These are phyloP conservation scores for Lysandra coridon DNA, from an alignment of 2,888 invertebrate genomes.

Conservation along the genomic window DNA sequence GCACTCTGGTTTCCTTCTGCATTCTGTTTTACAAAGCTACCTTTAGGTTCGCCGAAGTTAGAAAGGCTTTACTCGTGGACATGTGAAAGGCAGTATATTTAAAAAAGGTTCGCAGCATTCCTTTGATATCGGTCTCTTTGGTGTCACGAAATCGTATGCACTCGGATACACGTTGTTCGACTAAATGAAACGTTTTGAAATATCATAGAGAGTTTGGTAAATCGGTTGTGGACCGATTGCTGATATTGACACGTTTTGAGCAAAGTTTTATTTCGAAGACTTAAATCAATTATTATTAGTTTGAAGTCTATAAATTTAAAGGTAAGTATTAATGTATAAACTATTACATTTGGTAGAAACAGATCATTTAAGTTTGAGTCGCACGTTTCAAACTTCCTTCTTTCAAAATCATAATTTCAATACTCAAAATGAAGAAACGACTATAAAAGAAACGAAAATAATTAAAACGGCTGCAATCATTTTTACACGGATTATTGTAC, in stretches of 20 bases:
- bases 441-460: slow-evolving; percentile 4
- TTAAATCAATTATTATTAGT: too few species aligned
- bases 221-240: neutral
- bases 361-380: too few species aligned
- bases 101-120: slow-evolving; percentile 54
- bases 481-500: slow-evolving; percentile 25
- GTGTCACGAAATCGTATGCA: slow-evolving; percentile 56
- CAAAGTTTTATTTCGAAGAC: too few species aligned
- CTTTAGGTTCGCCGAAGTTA: slow-evolving; percentile 42
- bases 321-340: too few species aligned
- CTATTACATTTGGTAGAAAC: too few species aligned
- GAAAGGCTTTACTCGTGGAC: slow-evolving; percentile 50
- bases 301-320: too few species aligned
- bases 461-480: slow-evolving; percentile 12
- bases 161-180: slow-evolving; percentile 49
- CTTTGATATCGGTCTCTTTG: slow-evolving; percentile 61
- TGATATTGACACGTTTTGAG: neutral
- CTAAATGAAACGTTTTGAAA: slow-evolving; percentile 36
- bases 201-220: neutral
- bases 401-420: neutral
- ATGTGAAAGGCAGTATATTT: slow-evolving; percentile 53
- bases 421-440: neutral
- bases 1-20: slow-evolving; percentile 27
- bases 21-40: slow-evolving; percentile 42
- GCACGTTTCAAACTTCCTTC: neutral